Conservation (phyloP, 2,113 vertebrate species). For the Montifringilla adamsi region DNA sequence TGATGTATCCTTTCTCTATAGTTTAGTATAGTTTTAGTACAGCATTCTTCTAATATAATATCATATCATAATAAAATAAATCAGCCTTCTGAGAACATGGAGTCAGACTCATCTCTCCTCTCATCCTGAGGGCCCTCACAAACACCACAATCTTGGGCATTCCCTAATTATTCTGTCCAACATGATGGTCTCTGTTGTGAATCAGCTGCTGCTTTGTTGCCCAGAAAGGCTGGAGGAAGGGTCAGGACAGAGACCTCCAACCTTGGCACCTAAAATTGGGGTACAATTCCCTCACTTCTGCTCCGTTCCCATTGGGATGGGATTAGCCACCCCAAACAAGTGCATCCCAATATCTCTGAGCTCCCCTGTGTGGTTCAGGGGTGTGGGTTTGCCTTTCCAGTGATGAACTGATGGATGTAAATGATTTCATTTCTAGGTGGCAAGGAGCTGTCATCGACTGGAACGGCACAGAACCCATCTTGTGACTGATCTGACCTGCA, state of each 20-base stretch:
- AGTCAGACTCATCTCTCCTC: too few species aligned
- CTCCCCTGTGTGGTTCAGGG: not conserved
- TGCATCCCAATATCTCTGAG: not conserved
- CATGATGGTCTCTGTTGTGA: not conserved
- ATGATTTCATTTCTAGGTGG: constrained; percentile 76
- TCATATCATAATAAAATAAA: too few species aligned
- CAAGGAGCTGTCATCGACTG: constrained; percentile 84
- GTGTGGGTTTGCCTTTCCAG: not conserved
- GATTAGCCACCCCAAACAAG: not conserved
- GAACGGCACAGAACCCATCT: constrained; percentile 92
- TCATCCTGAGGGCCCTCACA: too few species aligned
- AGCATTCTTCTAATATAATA: too few species aligned
- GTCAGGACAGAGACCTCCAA: not conserved
- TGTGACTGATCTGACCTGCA: constrained; percentile 73
- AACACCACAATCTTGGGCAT: not conserved
- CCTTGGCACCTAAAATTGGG: not conserved
- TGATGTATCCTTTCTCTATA: too few species aligned
- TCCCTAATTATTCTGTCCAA: not conserved
- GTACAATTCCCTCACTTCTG: not conserved
- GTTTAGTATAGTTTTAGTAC: too few species aligned
- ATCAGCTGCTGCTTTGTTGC: not conserved
- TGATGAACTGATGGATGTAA: not conserved
- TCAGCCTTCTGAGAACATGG: too few species aligned
- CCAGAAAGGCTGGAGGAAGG: not conserved
- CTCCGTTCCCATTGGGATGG: not conserved